phyloP scores from a whole-genome alignment of 2,888 invertebrate species.

The Meliscaeva auricollis region DNA sequence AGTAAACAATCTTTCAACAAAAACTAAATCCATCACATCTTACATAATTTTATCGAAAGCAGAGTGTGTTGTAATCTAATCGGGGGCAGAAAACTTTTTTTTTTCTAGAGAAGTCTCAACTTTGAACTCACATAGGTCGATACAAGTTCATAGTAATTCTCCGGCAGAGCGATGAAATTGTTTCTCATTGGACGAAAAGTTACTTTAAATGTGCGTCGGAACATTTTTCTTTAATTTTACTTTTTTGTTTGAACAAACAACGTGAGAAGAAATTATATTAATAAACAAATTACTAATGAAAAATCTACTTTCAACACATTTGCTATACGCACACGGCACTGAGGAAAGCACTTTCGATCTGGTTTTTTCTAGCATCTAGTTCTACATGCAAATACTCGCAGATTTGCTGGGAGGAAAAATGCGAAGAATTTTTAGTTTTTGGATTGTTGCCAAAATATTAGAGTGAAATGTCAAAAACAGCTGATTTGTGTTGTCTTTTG shows the following conservation, averaged over 20 bases:
- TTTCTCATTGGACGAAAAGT: conserved; percentile 82
- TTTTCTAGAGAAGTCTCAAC: not conserved
- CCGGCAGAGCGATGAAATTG: conserved; percentile 82
- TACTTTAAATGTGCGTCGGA: conserved; percentile 83
- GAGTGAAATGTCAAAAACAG: conserved; percentile 63
- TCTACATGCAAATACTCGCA: not conserved
- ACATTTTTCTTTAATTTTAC: conserved; percentile 78
- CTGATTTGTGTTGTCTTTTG: conserved; percentile 60
- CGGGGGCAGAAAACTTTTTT: conserved; percentile 45
- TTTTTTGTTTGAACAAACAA: not conserved
- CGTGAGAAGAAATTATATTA: conserved; percentile 44
- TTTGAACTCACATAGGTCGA: conserved; percentile 83
- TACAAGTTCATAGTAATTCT: conserved; percentile 83
- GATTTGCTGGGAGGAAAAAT: conserved; percentile 39
- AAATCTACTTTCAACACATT: conserved; percentile 40
- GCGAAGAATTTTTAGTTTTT: conserved; percentile 53
- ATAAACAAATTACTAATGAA: conserved; percentile 67
- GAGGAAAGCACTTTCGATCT: conserved; percentile 37
- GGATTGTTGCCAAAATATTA: conserved; percentile 55
- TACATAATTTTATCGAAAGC: conserved; percentile 46
- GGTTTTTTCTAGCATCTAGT: conserved; percentile 6
- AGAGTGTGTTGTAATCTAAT: conserved; percentile 77
- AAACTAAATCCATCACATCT: conserved; percentile 37
- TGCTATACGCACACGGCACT: conserved; percentile 58
- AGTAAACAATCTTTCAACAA: conserved; percentile 7